Evolutionary conservation across 2,113 vertebrate species (phyloP).

Genomic region (Nannospalax galili): DNA sequence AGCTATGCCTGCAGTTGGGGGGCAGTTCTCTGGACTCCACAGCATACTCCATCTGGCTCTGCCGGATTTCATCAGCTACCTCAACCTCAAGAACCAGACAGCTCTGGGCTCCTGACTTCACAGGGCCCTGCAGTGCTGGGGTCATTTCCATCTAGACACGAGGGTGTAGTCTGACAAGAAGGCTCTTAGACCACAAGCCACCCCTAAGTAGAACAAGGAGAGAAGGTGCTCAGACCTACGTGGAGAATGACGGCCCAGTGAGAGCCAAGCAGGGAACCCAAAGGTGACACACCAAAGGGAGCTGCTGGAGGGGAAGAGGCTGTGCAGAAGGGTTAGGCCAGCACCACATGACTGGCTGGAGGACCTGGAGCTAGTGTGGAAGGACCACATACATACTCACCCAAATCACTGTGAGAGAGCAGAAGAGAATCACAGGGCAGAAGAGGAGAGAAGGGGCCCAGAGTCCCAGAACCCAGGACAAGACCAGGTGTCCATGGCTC

Average conservation of each 20-base stretch:
- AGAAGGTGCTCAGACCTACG: background rate
- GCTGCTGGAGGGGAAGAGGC: background rate
- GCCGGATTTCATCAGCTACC: background rate
- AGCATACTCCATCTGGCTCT: background rate
- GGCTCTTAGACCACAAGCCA: too few relatives aligned
- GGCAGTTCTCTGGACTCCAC: background rate
- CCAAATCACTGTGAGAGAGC: background rate
- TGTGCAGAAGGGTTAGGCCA: rapidly evolving
- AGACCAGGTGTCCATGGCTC: too few relatives aligned
- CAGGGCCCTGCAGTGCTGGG: too few relatives aligned
- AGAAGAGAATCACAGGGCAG: background rate
- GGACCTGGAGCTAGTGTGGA: background rate
- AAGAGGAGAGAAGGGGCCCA: background rate
- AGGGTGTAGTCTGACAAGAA: background rate
- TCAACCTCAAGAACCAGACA: background rate
- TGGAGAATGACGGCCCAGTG: too few relatives aligned
- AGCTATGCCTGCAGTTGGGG: background rate
- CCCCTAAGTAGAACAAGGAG: background rate
- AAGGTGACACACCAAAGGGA: background rate
- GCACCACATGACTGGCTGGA: background rate
- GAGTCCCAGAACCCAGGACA: too few relatives aligned
- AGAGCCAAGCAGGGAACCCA: background rate
- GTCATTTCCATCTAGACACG: background rate
- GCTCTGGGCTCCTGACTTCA: background rate
- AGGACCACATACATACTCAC: background rate